Evolutionary conservation across 2,888 invertebrate species (phyloP).

Genomic region (Spatulosminthurus flaviceps): DNA sequence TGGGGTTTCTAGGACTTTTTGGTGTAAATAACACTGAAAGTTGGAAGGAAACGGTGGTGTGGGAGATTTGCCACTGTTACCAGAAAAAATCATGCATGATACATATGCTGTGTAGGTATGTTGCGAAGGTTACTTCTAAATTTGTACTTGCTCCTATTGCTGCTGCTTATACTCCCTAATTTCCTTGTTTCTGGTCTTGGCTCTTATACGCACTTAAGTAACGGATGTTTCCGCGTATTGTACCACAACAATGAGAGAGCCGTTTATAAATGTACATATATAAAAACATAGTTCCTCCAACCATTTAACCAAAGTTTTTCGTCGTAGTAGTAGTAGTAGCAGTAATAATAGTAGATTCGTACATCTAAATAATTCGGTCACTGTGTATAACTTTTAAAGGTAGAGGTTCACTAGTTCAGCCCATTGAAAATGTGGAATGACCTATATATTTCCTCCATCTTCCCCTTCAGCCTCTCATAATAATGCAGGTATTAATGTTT

Average conservation of each 20-base stretch:
- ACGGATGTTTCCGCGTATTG: constrained; percentile 20
- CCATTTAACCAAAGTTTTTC: constrained; percentile 20
- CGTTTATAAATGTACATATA: neutral
- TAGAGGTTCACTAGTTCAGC: constrained; percentile 44
- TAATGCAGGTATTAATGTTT: neutral
- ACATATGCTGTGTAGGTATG: too few relatives aligned
- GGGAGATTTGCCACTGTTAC: too few relatives aligned
- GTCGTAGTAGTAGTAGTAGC: neutral
- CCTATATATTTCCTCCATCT: constrained; percentile 19
- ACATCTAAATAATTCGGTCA: constrained; percentile 32
- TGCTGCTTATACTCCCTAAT: neutral
- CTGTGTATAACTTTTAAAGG: constrained; percentile 16
- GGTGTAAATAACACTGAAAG: constrained; percentile 14
- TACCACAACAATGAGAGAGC: neutral
- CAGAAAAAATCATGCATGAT: too few relatives aligned
- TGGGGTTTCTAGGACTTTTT: neutral
- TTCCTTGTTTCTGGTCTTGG: neutral
- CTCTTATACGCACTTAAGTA: constrained; percentile 14
- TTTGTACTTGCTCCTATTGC: neutral
- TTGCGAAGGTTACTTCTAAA: too few relatives aligned
- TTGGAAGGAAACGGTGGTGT: neutral
- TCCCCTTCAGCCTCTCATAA: neutral
- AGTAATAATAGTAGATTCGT: neutral
- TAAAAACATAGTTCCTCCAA: constrained; percentile 25
- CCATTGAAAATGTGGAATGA: constrained; percentile 30